These are phyloP conservation scores for Crotalus horridus DNA, from an alignment of 2,113 vertebrate species.

Conservation along the genomic window DNA sequence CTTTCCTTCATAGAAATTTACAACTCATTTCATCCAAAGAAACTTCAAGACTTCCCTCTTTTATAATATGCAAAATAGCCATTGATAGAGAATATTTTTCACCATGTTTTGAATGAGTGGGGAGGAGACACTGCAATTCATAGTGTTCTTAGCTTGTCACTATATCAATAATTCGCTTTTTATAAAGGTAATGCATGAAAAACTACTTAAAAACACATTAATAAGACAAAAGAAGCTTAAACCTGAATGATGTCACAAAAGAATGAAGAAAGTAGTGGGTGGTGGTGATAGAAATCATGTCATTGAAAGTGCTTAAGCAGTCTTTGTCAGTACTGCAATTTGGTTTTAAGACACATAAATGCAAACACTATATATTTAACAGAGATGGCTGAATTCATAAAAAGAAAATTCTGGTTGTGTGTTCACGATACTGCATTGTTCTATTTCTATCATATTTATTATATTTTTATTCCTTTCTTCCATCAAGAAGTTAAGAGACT, in stretches of 20 bases:
- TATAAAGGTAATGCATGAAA: constrained; percentile 57
- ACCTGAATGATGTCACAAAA: constrained; percentile 68
- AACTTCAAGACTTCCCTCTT: constrained; percentile 49
- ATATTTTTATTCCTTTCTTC: background rate
- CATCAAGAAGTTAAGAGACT: background rate
- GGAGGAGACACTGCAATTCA: constrained; percentile 49
- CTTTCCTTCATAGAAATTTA: constrained; percentile 54
- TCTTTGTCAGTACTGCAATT: constrained; percentile 1
- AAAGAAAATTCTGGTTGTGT: background rate
- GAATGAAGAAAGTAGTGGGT: constrained; percentile 33
- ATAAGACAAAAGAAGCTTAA: constrained; percentile 72
- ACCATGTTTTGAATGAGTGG: constrained; percentile 46
- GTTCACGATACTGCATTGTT: background rate
- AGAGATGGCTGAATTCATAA: constrained; percentile 10
- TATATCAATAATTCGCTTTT: constrained; percentile 70
- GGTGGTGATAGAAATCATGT: constrained; percentile 42
- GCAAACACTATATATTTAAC: constrained; percentile 19
- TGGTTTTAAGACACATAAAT: background rate
- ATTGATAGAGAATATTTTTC: constrained; percentile 61
- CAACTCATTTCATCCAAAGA: constrained; percentile 61
- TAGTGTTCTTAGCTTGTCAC: constrained; percentile 66
- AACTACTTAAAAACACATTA: constrained; percentile 71
- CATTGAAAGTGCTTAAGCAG: constrained; percentile 32
- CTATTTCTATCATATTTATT: background rate
- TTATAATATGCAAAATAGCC: constrained; percentile 60